Conservation (phyloP, 2,888 invertebrate genomes). For the Zhuqinia jingwanae region DNA sequence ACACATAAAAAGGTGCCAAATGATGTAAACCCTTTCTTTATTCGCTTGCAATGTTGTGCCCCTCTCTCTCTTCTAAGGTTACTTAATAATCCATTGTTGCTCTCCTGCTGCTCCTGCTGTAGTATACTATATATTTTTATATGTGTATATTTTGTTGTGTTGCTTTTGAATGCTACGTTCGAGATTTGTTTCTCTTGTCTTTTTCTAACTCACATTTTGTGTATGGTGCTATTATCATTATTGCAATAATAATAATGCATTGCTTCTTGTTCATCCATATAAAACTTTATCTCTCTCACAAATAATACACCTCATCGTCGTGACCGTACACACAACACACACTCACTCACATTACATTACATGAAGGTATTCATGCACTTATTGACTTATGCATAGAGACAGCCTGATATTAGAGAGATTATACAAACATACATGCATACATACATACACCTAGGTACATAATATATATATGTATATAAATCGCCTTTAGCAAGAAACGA, state of each 20-base stretch:
- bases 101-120: conserved; percentile 81
- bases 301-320: background rate
- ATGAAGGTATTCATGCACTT: conserved; percentile 23
- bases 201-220: background rate
- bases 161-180: conserved; percentile 81
- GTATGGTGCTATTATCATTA: conserved; percentile 42
- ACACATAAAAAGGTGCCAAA: conserved; percentile 67
- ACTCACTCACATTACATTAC: background rate
- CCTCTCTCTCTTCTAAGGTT: conserved; percentile 70
- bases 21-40: conserved; percentile 70
- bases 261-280: conserved; percentile 49
- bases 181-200: conserved; percentile 55
- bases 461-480: conserved; percentile 14
- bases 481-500: conserved; percentile 58
- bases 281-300: conserved; percentile 18
- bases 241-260: conserved; percentile 52
- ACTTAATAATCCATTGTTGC: conserved; percentile 81
- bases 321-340: conserved; percentile 48
- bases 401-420: background rate
- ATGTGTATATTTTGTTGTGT: conserved; percentile 81
- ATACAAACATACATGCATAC: too few relatives aligned
- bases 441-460: conserved; percentile 1
- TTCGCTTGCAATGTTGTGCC: conserved; percentile 65
- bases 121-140: conserved; percentile 79
- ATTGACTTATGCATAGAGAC: conserved; percentile 12